These are phyloP conservation scores for Brachionus rubens DNA, from an alignment of 1,140 invertebrate species.

Conservation along the genomic window DNA sequence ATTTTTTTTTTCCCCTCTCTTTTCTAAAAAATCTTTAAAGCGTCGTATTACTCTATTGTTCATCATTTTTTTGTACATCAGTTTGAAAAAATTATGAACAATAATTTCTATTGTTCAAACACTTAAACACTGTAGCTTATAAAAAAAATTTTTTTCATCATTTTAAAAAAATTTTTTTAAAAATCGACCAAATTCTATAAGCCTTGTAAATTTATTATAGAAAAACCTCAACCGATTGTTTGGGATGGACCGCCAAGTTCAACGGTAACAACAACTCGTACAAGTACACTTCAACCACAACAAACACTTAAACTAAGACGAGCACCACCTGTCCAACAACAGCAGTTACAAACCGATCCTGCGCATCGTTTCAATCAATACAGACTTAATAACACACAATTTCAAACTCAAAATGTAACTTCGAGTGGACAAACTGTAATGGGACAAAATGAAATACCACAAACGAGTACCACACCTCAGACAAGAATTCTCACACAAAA, in stretches of 20 bases:
- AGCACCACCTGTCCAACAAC: background rate
- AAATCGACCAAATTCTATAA: background rate
- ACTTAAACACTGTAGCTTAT: no score
- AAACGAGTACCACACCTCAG: background rate
- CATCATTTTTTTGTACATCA: no score
- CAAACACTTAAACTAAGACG: background rate
- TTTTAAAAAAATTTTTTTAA: background rate
- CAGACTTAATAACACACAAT: constrained; percentile 2
- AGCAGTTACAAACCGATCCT: background rate
- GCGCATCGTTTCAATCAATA: background rate
- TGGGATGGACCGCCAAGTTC: constrained; percentile 17
- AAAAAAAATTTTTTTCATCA: no score
- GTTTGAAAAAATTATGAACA: no score
- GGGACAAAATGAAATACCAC: background rate
- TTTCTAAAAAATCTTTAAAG: no score
- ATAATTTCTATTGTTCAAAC: no score
- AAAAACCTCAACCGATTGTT: constrained; percentile 28
- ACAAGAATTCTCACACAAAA: background rate
- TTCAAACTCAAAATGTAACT: constrained; percentile 28
- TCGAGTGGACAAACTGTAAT: background rate
- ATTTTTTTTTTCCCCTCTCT: no score
- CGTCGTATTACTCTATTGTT: no score
- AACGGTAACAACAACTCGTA: background rate
- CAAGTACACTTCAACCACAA: background rate
- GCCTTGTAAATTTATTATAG: background rate